A percentile compares a stretch with the other conserved stretches of the same genome.
Conservation (phyloP, 2,888 invertebrate genomes). For the Trichopoda pennipes region DNA sequence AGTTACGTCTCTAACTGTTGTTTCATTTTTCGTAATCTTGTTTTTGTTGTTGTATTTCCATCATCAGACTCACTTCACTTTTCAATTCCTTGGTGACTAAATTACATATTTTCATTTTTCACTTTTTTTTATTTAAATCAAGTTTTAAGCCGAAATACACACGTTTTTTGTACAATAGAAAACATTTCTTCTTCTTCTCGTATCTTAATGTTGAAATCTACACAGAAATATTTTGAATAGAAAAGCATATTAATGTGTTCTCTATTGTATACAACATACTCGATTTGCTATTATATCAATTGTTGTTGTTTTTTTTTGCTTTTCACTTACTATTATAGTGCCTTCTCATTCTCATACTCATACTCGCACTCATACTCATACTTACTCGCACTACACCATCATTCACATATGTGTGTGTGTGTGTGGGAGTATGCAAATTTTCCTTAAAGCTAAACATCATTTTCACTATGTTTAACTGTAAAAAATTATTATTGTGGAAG, state of each 20-base stretch:
- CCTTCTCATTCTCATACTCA: too few relatives aligned
- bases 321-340: neutral
- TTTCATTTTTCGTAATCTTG: neutral
- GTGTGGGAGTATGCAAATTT: slow-evolving; percentile 68
- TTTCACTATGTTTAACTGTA: slow-evolving; percentile 33
- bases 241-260: slow-evolving; percentile 63
- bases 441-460: slow-evolving; percentile 47
- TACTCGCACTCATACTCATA: too few relatives aligned
- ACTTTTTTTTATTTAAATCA: slow-evolving; percentile 44
- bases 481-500: slow-evolving; percentile 41
- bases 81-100: neutral
- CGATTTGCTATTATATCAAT: slow-evolving; percentile 41
- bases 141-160: slow-evolving; percentile 58
- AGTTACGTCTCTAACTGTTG: slow-evolving; percentile 17
- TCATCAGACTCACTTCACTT: neutral
- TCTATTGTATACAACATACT: slow-evolving; percentile 31
- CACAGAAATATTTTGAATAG: slow-evolving; percentile 28
- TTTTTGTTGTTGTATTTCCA: neutral
- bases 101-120: slow-evolving; percentile 37
- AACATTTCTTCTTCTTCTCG: slow-evolving; percentile 37
- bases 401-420: slow-evolving; percentile 21
- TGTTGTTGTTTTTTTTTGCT: slow-evolving; percentile 38
- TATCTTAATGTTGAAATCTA: slow-evolving; percentile 66
- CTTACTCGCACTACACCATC: neutral
- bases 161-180: neutral